Evolutionary conservation across 2,113 vertebrate species (phyloP), one percentile per base, ranked within the genome.

Genomic region (Triplophysa dalaica): DNA sequence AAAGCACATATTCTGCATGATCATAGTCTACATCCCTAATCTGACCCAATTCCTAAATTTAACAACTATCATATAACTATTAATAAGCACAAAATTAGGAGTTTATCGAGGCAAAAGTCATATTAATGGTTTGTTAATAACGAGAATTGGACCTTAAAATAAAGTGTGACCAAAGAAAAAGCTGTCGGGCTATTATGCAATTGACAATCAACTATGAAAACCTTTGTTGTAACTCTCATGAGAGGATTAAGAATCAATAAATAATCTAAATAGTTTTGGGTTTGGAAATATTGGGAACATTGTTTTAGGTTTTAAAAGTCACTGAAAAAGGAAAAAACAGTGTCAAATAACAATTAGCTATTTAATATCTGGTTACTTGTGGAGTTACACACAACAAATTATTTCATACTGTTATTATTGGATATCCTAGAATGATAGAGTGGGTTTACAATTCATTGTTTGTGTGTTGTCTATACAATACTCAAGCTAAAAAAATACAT

Each of bases 401-500:
- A 58, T 72, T 58, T 50, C 56, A 29, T 72, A 38, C 6, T 52
- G 52, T 21, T 72, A 72, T 38, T 72, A 56, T 24, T 29, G 68
- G 16, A 48, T 62, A 61, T 17, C 29, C 54, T 60, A 61, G 33
- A 43, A 43, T 48, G 22, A 75, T 45, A 48, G 73, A 41, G 41
- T 63, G 14, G 26, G 26, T 64, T 56, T 66, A 50, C 29, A 13
- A 45, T 12, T 45, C 43, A 45, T 13, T 66, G 50, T 73, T 61
- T 76, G 43, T 68, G 61, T 68, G 43, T 67, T 67, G 64, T 62
- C 54, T 75, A 13, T 33, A 74, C 41, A 58, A 60, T 29, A 29
- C 52, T 68, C 21, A 75, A 26, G 52, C 21, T 22, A 45, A 50
- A 82, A 87, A 87, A 86, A 83, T 60, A 74, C 85, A 89, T 78